Conservation (phyloP, 2,888 invertebrate species). For the Hymenopus coronatus region DNA sequence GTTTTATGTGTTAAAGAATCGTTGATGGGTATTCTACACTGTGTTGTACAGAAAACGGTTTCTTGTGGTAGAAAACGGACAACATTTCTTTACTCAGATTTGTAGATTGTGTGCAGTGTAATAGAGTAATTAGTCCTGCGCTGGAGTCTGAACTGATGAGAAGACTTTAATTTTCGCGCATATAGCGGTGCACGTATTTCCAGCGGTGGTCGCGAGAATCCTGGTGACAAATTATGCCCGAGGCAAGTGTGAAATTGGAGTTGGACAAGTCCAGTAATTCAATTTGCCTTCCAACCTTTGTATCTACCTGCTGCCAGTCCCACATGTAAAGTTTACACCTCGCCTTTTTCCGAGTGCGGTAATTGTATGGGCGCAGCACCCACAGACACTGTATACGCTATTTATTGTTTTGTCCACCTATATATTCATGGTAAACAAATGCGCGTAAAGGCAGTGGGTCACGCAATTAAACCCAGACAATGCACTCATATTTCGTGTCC, state of each 20-base stretch:
- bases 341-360: background rate
- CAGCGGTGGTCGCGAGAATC: background rate
- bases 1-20: too few relatives aligned
- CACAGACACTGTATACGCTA: background rate
- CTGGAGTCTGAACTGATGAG: background rate
- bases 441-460: too few relatives aligned
- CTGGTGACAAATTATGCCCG: background rate
- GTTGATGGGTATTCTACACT: too few relatives aligned
- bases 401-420: background rate
- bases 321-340: background rate
- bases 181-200: background rate
- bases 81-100: background rate
- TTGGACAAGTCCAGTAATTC: background rate
- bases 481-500: too few relatives aligned
- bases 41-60: too few relatives aligned
- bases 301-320: background rate
- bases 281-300: background rate
- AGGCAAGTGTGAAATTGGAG: background rate
- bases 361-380: background rate
- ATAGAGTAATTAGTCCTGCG: background rate
- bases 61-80: too few relatives aligned
- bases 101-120: background rate
- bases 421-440: background rate
- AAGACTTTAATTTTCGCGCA: background rate
- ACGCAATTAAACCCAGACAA: too few relatives aligned